A percentile compares a stretch with the other conserved stretches of the same genome.
phyloP scores from a whole-genome alignment of 1,140 invertebrate genomes.

The Saccostrea cuccullata region DNA sequence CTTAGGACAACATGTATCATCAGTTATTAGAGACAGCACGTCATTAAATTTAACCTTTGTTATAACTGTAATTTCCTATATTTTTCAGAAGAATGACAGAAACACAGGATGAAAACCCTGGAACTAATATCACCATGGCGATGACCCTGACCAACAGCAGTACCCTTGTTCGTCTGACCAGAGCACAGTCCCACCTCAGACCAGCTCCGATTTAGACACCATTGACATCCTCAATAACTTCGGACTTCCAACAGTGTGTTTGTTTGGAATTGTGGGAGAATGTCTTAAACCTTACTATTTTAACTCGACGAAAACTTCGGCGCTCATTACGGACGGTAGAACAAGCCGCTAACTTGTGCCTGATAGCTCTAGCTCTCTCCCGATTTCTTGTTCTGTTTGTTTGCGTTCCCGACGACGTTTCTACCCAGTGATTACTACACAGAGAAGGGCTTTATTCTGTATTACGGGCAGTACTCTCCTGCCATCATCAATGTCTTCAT shows the following conservation, averaged over 20 bases:
- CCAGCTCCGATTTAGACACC: constrained; percentile 44
- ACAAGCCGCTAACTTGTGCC: constrained; percentile 73
- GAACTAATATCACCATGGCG: neutral
- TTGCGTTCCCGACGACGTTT: constrained; percentile 76
- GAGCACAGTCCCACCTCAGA: neutral
- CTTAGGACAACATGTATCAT: too few species aligned
- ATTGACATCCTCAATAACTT: constrained; percentile 66
- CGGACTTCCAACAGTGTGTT: constrained; percentile 71
- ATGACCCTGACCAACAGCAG: neutral
- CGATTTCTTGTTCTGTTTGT: constrained; percentile 74
- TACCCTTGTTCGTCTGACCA: neutral
- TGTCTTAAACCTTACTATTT: constrained; percentile 73
- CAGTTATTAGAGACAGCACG: too few species aligned
- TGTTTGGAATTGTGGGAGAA: constrained; percentile 76
- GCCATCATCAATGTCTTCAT: constrained; percentile 77
- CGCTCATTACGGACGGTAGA: constrained; percentile 71
- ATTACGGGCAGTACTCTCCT: constrained; percentile 72
- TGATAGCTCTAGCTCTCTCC: constrained; percentile 72
- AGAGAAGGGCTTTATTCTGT: constrained; percentile 65
- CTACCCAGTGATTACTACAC: constrained; percentile 67
- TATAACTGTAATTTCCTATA: neutral
- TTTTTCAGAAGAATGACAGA: constrained; percentile 20
- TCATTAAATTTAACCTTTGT: too few species aligned
- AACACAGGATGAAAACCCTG: neutral
- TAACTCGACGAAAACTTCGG: constrained; percentile 72